Base-by-base conservation (phyloP, 2,797 vertebrate genomes). In the Neosalanx taihuensis region DNA sequence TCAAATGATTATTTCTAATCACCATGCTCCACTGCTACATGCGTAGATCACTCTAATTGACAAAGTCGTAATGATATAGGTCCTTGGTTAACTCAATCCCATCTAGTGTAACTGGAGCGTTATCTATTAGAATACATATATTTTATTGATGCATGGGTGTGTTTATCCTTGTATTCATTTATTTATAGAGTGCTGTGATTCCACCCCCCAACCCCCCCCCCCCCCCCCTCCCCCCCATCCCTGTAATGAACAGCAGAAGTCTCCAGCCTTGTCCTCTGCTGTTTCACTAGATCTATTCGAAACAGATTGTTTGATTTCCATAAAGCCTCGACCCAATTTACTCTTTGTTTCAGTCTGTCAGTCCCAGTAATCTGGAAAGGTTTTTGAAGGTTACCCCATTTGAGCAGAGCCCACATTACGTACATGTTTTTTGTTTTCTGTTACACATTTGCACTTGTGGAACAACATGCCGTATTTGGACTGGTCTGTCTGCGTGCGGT, bases 201-300 rank as follows among this genome's bases (percentile, higher is more conserved):
- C 86, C 81, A 82, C 83, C 79, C 80, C 77, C 84, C 86, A 81
- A 82, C 83, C 79, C 80, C 77, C 84, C 88, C 83, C 79, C 81
- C 77, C 83, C 23, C 23, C 81, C 83, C 83, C 79, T 79, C 77
- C 84, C 88, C 83, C 79, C 81, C 78, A 83, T 88, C 51, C 3
- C n/a, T 29, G 91, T 91, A 91, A 91, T 92, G 89, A 91, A 89
- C 89, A 90, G 89, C 87, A 90, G 90, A 87, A 89, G 89, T 87
- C 86, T 89, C 82, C 83, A 89, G 90, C 89, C 87, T 90, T 84
- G 87, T 89, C 87, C 87, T 86, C 87, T 81, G 85, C 83, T 87
- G 84, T 59, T 29, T 68, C 65, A 79, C 63, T 59, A 46, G 60
- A 69, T 69, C 61, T 77, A 33, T 72, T 78, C 85, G 81, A 89